Evolutionary conservation across 2,113 vertebrate species (phyloP).

Genomic region (Sigmodon hispidus): DNA sequence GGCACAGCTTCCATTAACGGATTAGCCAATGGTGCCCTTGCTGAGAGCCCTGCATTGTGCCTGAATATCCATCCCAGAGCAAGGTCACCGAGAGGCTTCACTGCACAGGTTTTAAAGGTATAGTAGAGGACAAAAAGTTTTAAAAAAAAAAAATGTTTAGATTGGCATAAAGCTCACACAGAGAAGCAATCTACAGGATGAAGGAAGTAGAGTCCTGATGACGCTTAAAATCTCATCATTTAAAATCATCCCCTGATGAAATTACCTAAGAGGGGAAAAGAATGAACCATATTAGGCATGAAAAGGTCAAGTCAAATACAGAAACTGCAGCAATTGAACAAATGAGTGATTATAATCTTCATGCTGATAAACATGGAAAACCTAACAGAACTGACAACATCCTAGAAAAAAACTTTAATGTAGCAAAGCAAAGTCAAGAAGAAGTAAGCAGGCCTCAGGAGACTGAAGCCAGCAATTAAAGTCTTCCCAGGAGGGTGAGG

Average conservation of each 20-base stretch:
- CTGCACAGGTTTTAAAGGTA: constrained; percentile 25
- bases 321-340: not conserved
- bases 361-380: constrained; percentile 31
- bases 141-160: not conserved
- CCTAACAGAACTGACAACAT: not conserved
- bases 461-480: not conserved
- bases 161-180: not conserved
- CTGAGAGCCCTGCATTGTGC: not conserved
- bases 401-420: not conserved
- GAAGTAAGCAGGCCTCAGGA: not conserved
- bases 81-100: not conserved
- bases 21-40: no score
- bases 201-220: not conserved
- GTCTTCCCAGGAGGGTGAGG: not conserved
- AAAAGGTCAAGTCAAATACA: not conserved
- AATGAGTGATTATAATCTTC: not conserved
- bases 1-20: not conserved
- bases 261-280: constrained; percentile 14
- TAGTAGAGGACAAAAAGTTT: not conserved
- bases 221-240: not conserved
- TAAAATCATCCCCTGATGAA: constrained; percentile 35
- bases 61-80: not conserved
- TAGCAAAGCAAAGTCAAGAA: not conserved
- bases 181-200: not conserved
- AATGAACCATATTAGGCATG: not conserved